A percentile compares a stretch with the other conserved stretches of the same genome.
Conservation (phyloP, 2,113 vertebrate species). For the Chaetodon auriga region DNA sequence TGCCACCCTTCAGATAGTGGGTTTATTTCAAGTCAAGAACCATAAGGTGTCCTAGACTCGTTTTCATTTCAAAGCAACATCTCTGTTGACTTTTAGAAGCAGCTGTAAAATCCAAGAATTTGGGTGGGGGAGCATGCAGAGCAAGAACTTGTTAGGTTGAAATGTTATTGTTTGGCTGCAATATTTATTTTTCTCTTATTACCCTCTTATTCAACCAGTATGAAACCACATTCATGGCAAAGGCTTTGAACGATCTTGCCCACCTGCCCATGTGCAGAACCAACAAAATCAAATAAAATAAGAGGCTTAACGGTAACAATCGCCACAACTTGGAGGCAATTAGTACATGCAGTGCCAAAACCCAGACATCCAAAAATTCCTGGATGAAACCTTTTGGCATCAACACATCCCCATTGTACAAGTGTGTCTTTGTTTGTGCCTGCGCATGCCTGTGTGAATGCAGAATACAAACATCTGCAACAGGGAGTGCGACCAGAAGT, state of each 20-base stretch:
- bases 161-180: slow-evolving; percentile 51
- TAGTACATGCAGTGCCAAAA: slow-evolving; percentile 48
- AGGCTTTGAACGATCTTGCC: slow-evolving; percentile 34
- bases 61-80: slow-evolving; percentile 42
- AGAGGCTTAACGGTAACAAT: slow-evolving; percentile 47
- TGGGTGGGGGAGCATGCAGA: slow-evolving; percentile 30
- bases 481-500: slow-evolving; percentile 54
- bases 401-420: slow-evolving; percentile 41
- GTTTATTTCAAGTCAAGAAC: slow-evolving; percentile 37
- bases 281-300: slow-evolving; percentile 40
- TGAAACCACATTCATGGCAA: slow-evolving; percentile 58
- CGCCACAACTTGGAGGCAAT: slow-evolving; percentile 56
- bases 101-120: slow-evolving; percentile 19
- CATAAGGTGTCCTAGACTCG: not conserved
- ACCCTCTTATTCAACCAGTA: slow-evolving; percentile 44
- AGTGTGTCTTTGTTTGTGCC: slow-evolving; percentile 57
- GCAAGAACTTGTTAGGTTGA: slow-evolving; percentile 17
- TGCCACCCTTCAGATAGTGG: not conserved
- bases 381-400: slow-evolving; percentile 69
- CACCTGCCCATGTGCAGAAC: slow-evolving; percentile 32
- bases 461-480: slow-evolving; percentile 70
- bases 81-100: slow-evolving; percentile 20
- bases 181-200: slow-evolving; percentile 47
- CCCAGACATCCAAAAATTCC: slow-evolving; percentile 62
- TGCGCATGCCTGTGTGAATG: slow-evolving; percentile 49